These are phyloP conservation scores for Leptinotarsa haldemani DNA, from an alignment of 2,888 invertebrate genomes.

Conservation along the genomic window DNA sequence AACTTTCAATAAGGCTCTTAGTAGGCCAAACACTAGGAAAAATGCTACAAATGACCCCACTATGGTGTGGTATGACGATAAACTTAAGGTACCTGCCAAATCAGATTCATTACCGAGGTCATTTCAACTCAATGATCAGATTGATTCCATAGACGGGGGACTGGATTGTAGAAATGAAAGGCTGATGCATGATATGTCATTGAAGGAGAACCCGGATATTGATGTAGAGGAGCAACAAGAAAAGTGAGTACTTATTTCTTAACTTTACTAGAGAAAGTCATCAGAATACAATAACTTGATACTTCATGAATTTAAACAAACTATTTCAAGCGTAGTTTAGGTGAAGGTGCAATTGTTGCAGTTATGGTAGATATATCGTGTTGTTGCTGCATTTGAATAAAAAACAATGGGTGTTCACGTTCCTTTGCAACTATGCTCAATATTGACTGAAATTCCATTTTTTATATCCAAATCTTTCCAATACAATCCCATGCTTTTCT, in stretches of 20 bases:
- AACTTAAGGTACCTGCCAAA: slow-evolving; percentile 74
- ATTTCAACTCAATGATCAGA: slow-evolving; percentile 75
- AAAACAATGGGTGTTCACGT: too few species aligned
- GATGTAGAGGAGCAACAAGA: slow-evolving; percentile 58
- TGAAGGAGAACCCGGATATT: slow-evolving; percentile 52
- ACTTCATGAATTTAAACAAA: too few species aligned
- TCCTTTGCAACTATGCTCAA: too few species aligned
- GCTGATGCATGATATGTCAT: slow-evolving; percentile 51
- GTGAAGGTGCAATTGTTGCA: too few species aligned
- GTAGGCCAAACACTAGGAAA: slow-evolving; percentile 64
- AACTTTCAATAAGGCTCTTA: slow-evolving; percentile 79
- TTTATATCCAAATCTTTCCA: too few species aligned
- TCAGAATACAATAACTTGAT: too few species aligned
- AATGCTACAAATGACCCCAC: slow-evolving; percentile 65
- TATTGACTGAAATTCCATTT: too few species aligned
- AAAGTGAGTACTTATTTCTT: slow-evolving; percentile 53
- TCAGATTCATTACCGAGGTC: slow-evolving; percentile 83
- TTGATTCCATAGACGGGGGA: slow-evolving; percentile 67
- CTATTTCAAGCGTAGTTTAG: too few species aligned
- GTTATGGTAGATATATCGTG: too few species aligned
- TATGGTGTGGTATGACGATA: slow-evolving; percentile 75
- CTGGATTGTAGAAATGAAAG: slow-evolving; percentile 58
- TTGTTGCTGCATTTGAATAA: too few species aligned
- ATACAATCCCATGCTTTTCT: too few species aligned
- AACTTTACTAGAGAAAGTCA: background rate